A percentile compares a stretch with the other conserved stretches of the same genome.
phyloP scores from a whole-genome alignment of 2,797 vertebrate genomes.

The Hyperoplus immaculatus region DNA sequence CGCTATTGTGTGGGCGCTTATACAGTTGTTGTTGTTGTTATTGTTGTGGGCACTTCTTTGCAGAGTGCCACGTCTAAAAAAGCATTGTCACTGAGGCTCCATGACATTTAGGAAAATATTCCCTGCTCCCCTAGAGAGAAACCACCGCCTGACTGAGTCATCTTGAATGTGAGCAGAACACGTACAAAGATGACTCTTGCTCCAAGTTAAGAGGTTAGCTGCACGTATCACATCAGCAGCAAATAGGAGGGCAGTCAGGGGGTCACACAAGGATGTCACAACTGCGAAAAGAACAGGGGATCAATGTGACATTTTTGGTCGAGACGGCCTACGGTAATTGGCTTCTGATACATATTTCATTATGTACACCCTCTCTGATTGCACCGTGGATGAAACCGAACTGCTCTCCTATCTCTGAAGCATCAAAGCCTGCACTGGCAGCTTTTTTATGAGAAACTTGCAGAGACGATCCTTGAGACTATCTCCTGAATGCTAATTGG shows the following conservation, averaged over 20 bases:
- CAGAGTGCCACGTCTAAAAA: conserved; percentile 25
- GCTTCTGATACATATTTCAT: conserved; percentile 14
- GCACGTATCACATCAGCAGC: conserved; percentile 47
- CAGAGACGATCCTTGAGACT: conserved; percentile 22
- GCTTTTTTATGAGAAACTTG: conserved; percentile 38
- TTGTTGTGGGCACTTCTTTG: conserved; percentile 33
- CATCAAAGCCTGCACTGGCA: conserved; percentile 34
- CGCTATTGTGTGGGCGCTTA: conserved; percentile 16
- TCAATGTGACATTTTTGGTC: conserved; percentile 37
- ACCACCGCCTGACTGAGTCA: conserved; percentile 68
- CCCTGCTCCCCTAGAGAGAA: conserved; percentile 51
- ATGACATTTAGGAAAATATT: conserved; percentile 63
- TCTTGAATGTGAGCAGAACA: conserved; percentile 48
- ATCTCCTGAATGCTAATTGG: conserved; percentile 62
- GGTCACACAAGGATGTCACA: conserved; percentile 47
- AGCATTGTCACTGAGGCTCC: conserved; percentile 29
- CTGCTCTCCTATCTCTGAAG: conserved; percentile 21
- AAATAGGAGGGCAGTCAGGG: conserved; percentile 16
- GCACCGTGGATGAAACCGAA: conserved; percentile 35
- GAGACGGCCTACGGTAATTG: conserved; percentile 53
- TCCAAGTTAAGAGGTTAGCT: conserved; percentile 49
- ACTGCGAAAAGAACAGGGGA: conserved; percentile 43
- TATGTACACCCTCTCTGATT: conserved; percentile 22
- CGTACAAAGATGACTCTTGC: conserved; percentile 44
- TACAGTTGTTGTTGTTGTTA: not conserved